Percentiles rank a stretch among this genome's conserved stretches.
Evolutionary conservation across 2,888 invertebrate genomes (phyloP).

Genomic region (Monochamus alternatus): DNA sequence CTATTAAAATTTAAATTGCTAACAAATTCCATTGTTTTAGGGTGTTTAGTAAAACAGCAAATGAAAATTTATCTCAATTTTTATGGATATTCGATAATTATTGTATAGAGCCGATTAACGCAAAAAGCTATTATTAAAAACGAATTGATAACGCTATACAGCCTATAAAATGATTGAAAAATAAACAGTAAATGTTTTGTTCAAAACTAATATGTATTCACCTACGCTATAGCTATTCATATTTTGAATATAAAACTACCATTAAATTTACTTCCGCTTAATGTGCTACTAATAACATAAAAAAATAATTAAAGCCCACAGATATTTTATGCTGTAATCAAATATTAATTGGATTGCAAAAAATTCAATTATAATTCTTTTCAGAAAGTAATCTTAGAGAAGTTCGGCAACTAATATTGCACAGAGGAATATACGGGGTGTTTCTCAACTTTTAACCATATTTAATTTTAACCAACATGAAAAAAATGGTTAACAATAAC

Average conservation of each 20-base stretch:
- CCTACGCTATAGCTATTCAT: background rate
- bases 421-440: no score
- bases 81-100: slow-evolving; percentile 9
- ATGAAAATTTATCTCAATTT: slow-evolving; percentile 4
- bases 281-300: slow-evolving; percentile 20
- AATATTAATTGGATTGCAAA: slow-evolving; percentile 4
- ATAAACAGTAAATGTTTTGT: background rate
- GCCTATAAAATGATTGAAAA: slow-evolving; percentile 19
- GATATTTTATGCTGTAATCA: slow-evolving; percentile 1
- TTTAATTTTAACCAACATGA: no score
- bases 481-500: no score
- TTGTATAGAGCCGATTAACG: background rate
- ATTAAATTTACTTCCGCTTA: slow-evolving; percentile 12
- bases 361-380: background rate
- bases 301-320: slow-evolving; percentile 16
- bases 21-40: background rate
- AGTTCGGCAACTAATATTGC: background rate
- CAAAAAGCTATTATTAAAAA: slow-evolving; percentile 4
- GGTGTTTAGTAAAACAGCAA: background rate
- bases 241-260: slow-evolving; percentile 11
- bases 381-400: background rate
- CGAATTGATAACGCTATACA: slow-evolving; percentile 10
- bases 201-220: slow-evolving; percentile 18
- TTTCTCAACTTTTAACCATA: no score
- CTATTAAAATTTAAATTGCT: background rate